Evolutionary conservation across 2,113 vertebrate species (phyloP).

Genomic region (Butastur rufipennis): DNA sequence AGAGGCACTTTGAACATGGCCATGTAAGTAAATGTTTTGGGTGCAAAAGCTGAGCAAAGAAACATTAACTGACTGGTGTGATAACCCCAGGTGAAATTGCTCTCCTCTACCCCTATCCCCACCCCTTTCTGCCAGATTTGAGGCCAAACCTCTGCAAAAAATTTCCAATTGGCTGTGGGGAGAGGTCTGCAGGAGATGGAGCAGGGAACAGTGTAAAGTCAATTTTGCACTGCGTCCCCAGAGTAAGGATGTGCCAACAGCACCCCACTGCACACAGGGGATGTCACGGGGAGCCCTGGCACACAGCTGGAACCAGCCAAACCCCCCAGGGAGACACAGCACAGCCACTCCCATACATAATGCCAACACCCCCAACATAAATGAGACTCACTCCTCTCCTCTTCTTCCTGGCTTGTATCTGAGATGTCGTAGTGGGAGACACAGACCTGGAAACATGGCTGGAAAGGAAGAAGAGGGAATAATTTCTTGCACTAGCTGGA

Average conservation of each 20-base stretch:
- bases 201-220: not conserved
- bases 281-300: not conserved
- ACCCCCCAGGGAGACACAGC: no score
- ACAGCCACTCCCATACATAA: not conserved
- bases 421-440: conserved; percentile 86
- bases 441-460: conserved; percentile 88
- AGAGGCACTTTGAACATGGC: not conserved
- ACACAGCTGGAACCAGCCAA: not conserved
- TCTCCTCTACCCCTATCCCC: not conserved
- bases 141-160: not conserved
- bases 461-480: not conserved
- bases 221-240: not conserved
- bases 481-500: not conserved
- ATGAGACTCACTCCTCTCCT: conserved; percentile 88
- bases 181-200: not conserved
- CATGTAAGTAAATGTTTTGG: accelerated
- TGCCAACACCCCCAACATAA: not conserved
- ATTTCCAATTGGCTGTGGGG: not conserved
- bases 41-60: not conserved
- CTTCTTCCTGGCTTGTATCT: conserved; percentile 93
- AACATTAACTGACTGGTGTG: not conserved
- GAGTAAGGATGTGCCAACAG: not conserved
- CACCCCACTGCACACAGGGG: accelerated
- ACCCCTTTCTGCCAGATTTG: not conserved
- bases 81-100: not conserved